Evolutionary conservation across 2,113 vertebrate genomes (phyloP).

Genomic region (Zosterops pallidus): DNA sequence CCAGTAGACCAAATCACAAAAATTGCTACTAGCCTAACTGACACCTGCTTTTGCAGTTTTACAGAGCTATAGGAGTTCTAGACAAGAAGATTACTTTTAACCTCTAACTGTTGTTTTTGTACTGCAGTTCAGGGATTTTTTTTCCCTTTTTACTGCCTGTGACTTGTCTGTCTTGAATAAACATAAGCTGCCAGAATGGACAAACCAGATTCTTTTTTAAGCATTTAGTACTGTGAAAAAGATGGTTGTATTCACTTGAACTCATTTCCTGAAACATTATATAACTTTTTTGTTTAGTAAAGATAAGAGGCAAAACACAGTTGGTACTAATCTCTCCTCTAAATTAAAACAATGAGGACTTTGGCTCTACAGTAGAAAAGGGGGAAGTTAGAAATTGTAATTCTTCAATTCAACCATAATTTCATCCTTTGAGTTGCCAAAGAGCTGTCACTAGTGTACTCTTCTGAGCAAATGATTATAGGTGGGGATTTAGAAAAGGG

Average conservation of each 20-base stretch:
- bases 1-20: neutral
- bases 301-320: constrained; percentile 37
- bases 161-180: neutral
- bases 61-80: neutral
- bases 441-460: neutral
- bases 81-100: neutral
- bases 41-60: neutral
- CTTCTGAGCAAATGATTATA: neutral
- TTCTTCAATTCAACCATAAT: neutral
- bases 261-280: constrained; percentile 32
- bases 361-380: neutral
- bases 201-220: neutral
- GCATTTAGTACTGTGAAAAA: neutral
- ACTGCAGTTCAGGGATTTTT: neutral
- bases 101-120: neutral
- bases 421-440: neutral
- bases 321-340: constrained; percentile 13
- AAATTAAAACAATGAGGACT: constrained; percentile 21
- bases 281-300: constrained; percentile 35
- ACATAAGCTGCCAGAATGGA: neutral
- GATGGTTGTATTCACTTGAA: constrained; percentile 7
- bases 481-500: neutral
- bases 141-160: neutral
- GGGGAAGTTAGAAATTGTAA: neutral
- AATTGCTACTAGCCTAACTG: neutral